Conservation (phyloP, 2,113 vertebrate genomes). For the Passerina amoena region DNA sequence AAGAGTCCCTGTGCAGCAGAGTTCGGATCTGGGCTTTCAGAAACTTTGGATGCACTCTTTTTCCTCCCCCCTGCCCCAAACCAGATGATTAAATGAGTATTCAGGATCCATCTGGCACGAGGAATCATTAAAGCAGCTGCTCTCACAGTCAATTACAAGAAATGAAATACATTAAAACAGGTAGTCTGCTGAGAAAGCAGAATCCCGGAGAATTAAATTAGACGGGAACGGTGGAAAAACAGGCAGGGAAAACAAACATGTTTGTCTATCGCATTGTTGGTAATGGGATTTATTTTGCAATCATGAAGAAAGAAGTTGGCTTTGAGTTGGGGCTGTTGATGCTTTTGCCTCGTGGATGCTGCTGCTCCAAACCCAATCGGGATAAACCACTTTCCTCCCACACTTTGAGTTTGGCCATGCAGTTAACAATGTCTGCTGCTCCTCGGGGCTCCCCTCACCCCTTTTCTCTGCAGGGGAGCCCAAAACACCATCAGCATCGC, state of each 20-base stretch:
- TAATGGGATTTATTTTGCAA: conserved; percentile 22
- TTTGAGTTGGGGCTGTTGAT: neutral
- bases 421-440: rapidly evolving
- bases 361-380: neutral
- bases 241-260: conserved; percentile 52
- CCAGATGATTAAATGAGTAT: conserved; percentile 44
- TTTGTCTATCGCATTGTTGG: neutral
- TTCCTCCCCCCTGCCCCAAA: neutral
- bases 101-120: conserved; percentile 6
- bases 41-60: neutral
- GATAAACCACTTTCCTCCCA: neutral
- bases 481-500: conserved; percentile 69
- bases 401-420: rapidly evolving
- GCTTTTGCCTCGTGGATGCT: neutral
- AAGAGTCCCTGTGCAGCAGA: rapidly evolving
- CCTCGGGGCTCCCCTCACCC: neutral
- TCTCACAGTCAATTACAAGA: conserved; percentile 42
- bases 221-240: conserved; percentile 18
- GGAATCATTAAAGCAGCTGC: conserved; percentile 46
- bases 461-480: conserved; percentile 77
- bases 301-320: neutral
- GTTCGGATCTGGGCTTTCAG: neutral
- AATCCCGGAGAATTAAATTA: conserved; percentile 36
- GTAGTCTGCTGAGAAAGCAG: conserved; percentile 67
- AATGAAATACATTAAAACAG: conserved; percentile 46